These are phyloP conservation scores for Anguilla pacifica DNA, from an alignment of 2,797 vertebrate species.

Conservation along the genomic window DNA sequence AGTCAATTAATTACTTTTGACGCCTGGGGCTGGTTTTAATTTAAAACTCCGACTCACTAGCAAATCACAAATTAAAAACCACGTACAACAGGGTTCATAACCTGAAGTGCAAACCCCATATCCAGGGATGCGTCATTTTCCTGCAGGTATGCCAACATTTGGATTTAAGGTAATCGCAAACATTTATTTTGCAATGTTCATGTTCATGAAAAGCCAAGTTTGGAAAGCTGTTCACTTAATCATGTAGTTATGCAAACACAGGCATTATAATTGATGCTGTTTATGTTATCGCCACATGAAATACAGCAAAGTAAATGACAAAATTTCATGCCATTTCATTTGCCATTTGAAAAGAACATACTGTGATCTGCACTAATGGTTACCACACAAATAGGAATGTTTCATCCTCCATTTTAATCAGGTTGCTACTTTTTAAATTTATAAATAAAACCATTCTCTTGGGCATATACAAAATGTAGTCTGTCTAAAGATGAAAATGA, in stretches of 20 bases:
- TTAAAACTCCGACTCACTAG: neutral
- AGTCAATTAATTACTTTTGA: slow-evolving; percentile 13
- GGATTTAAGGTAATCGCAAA: neutral
- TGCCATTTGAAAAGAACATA: neutral
- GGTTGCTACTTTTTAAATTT: neutral
- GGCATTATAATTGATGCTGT: neutral
- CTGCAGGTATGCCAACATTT: neutral
- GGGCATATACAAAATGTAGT: neutral
- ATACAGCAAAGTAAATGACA: neutral
- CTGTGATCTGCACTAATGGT: neutral
- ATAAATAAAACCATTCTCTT: neutral
- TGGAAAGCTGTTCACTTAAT: neutral
- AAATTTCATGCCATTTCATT: neutral
- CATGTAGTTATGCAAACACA: neutral
- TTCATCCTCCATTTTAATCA: neutral
- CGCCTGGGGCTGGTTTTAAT: slow-evolving; percentile 8
- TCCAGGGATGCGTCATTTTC: neutral
- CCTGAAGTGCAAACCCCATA: neutral
- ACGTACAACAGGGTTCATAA: neutral
- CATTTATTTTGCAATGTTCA: neutral
- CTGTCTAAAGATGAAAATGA: neutral
- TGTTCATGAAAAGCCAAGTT: neutral
- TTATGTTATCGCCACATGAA: neutral
- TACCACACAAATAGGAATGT: neutral
- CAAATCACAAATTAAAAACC: neutral